A percentile compares a stretch with the other conserved stretches of the same genome.
phyloP scores from a whole-genome alignment of 1,140 invertebrate genomes.

The Micrasema minimum region DNA sequence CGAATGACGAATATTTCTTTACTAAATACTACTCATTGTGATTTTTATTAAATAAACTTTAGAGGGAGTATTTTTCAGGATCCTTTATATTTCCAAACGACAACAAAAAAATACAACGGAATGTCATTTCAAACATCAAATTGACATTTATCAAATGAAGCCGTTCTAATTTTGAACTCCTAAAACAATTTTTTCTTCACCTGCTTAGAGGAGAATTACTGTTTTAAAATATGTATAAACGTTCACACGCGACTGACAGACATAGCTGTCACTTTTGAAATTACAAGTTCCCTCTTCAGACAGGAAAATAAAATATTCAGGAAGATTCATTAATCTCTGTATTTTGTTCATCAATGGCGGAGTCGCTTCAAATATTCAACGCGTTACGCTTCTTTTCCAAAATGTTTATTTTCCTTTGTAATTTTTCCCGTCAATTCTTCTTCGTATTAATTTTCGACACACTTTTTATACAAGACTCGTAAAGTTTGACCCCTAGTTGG shows the following conservation, averaged over 20 bases:
- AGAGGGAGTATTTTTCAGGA: too few relatives aligned
- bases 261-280: not conserved
- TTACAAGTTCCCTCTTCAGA: not conserved
- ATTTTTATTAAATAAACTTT: too few relatives aligned
- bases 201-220: slow-evolving; percentile 51
- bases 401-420: slow-evolving; percentile 9
- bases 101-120: too few relatives aligned
- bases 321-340: slow-evolving; percentile 1
- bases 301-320: not conserved
- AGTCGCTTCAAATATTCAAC: slow-evolving; percentile 1
- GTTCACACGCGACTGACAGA: not conserved
- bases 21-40: too few relatives aligned
- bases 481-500: too few relatives aligned
- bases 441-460: not conserved
- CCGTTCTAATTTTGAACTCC: not conserved
- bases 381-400: not conserved
- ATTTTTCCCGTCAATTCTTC: not conserved
- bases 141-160: slow-evolving; percentile 9
- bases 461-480: not conserved
- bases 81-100: too few relatives aligned
- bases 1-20: too few relatives aligned
- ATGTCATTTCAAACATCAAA: too few relatives aligned
- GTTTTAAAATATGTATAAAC: not conserved
- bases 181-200: not conserved
- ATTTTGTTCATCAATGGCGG: not conserved